Base-by-base conservation (phyloP, 2,888 invertebrate genomes). In the Yponomeuta malinellus region DNA sequence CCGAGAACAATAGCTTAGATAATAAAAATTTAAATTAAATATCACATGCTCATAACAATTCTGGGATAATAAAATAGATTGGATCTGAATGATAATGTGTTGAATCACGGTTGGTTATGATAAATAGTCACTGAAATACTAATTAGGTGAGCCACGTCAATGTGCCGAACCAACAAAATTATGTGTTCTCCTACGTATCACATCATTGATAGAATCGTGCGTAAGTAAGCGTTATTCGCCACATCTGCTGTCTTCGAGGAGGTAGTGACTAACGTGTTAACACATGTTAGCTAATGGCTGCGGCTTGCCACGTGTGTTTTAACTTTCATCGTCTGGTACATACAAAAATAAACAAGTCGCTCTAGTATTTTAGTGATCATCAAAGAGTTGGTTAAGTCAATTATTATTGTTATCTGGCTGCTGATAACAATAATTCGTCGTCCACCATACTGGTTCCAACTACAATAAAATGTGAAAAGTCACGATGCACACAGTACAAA, bases 261-360 rank as follows among this genome's bases (percentile, higher is more conserved):
- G 78, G 78, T 75, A 78, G 67, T 67, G 67, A 33, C 64, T 59
- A 59, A 59, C 64, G 64, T 64, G 64, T 43, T 83, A 82, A 83
- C 85, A 87, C 81, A 84, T 86, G 86, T 82, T 79, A 79, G 78
- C 79, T 83, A 85, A 85, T 83, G 79, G 79, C 74, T 73, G 73
- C 76, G 74, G 77, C 76, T 74, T 75, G 68, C 81, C 83, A 86
- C 81, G 82, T 83, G 81, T 82, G 78, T 78, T 78, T 80, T 82
- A 79, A 78, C 52, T 67, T n/a, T 33, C 33, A 48, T n/a, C 78
- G 76, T 77, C 76, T 72, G 75, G 76, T 77, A 78, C 74, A 74
- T 74, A 74, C 72, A 73, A 74, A 74, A 76, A 77, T 75, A 74
- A 76, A 75, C 71, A 72, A 69, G 71, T 68, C 69, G 64, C 29